phyloP scores from a whole-genome alignment of 2,797 vertebrate genomes.

The Rhinella marina region DNA sequence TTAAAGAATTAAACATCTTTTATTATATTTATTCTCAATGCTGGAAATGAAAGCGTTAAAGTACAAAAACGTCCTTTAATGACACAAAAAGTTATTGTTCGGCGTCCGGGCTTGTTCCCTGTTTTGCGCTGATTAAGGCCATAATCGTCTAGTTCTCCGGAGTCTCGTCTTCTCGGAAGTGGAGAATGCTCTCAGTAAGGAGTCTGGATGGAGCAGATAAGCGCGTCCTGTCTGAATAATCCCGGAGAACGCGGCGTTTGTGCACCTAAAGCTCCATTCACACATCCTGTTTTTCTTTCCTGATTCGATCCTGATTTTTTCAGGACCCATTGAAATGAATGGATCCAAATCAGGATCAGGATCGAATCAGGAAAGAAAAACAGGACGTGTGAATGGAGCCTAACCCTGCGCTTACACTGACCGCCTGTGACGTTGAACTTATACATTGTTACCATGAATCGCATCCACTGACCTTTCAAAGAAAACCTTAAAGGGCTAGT shows the following conservation, averaged over 20 bases:
- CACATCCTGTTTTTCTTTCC: too few species aligned
- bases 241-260: background rate
- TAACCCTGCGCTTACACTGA: background rate
- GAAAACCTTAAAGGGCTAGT: too few species aligned
- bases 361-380: too few species aligned
- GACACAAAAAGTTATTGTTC: background rate
- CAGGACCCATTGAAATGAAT: too few species aligned
- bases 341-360: too few species aligned
- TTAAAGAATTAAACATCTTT: background rate
- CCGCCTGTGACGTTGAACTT: constrained; percentile 11
- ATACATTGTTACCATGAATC: too few species aligned
- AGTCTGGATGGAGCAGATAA: constrained; percentile 46
- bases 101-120: constrained; percentile 11
- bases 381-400: too few species aligned
- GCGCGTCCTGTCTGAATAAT: constrained; percentile 28
- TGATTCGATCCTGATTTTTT: too few species aligned
- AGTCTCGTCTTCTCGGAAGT: background rate
- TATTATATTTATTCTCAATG: background rate
- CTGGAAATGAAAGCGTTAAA: constrained; percentile 4
- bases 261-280: background rate
- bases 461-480: too few species aligned
- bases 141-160: constrained; percentile 35
- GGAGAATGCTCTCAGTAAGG: background rate
- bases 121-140: constrained; percentile 31
- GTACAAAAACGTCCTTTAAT: background rate